Percentiles rank a stretch among this genome's conserved stretches.
These are phyloP conservation scores for Campopleginae sp. DNA, from an alignment of 2,888 invertebrate species.

Conservation along the genomic window DNA sequence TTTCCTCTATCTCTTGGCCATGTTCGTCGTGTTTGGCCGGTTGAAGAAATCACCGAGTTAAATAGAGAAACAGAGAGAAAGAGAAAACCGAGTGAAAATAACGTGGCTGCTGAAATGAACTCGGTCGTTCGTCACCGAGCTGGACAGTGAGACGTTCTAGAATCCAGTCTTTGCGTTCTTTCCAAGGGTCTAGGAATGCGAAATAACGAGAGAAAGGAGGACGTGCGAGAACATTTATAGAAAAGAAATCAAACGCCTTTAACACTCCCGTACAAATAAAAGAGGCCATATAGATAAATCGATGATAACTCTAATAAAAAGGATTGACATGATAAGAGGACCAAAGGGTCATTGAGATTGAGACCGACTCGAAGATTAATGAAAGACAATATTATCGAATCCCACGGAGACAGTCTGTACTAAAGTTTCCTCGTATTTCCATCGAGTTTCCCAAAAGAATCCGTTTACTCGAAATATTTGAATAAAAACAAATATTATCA, in stretches of 20 bases:
- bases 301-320: not conserved
- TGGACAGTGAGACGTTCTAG: slow-evolving; percentile 23
- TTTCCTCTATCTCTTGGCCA: slow-evolving; percentile 26
- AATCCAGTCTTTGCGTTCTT: slow-evolving; percentile 1
- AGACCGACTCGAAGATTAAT: not conserved
- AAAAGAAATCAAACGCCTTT: not conserved
- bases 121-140: slow-evolving; percentile 41
- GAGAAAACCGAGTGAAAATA: not conserved
- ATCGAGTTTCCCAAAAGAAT: not conserved
- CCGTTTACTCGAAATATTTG: not conserved
- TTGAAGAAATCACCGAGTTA: slow-evolving; percentile 42
- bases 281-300: not conserved
- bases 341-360: slow-evolving; percentile 31
- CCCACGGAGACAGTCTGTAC: not conserved
- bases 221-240: not conserved
- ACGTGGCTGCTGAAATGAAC: not conserved
- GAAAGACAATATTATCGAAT: not conserved
- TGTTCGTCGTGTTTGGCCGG: not conserved
- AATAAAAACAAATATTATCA: not conserved
- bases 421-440: not conserved
- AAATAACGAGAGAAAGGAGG: slow-evolving; percentile 34
- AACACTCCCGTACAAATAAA: not conserved
- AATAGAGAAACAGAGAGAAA: slow-evolving; percentile 32
- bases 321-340: not conserved
- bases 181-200: slow-evolving; percentile 16